Conservation (phyloP, 2,888 invertebrate genomes). For the Drosophila hamatofila region DNA sequence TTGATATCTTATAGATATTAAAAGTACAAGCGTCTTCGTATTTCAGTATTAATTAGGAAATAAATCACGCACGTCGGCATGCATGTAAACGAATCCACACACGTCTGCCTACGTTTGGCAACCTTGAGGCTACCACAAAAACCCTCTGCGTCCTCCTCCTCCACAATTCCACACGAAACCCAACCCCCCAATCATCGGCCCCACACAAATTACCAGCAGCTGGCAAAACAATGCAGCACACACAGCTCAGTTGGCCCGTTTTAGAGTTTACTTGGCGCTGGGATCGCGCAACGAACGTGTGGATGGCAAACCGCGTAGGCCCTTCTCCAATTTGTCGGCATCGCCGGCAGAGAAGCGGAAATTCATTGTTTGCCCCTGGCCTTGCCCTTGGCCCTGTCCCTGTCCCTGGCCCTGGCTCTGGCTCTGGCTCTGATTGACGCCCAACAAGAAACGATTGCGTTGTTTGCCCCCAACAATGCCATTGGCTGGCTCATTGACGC, state of each 20-base stretch:
- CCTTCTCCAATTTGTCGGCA: constrained; percentile 88
- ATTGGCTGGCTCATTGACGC: constrained; percentile 6
- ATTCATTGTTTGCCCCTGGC: constrained; percentile 75
- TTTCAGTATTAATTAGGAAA: constrained; percentile 78
- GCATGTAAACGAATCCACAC: constrained; percentile 48
- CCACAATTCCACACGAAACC: background rate
- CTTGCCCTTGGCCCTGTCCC: constrained; percentile 9
- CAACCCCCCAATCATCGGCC: background rate
- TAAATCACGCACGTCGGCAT: constrained; percentile 66
- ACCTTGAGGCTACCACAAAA: constrained; percentile 14
- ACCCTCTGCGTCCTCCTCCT: background rate
- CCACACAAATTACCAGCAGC: constrained; percentile 14
- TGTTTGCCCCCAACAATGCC: constrained; percentile 26
- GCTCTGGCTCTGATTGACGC: constrained; percentile 39
- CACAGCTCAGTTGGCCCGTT: constrained; percentile 1
- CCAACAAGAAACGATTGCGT: constrained; percentile 56
- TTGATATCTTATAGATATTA: constrained; percentile 73
- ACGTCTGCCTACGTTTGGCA: constrained; percentile 38
- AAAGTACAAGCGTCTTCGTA: constrained; percentile 79
- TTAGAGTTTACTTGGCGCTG: constrained; percentile 54
- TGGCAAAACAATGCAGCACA: constrained; percentile 5
- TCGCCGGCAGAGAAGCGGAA: constrained; percentile 90
- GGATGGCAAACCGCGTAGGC: constrained; percentile 87
- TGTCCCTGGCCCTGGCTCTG: constrained; percentile 20
- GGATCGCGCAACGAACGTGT: constrained; percentile 88